Base-by-base conservation (phyloP, 2,888 invertebrate genomes). In the Synanthedon tipuliformis region DNA sequence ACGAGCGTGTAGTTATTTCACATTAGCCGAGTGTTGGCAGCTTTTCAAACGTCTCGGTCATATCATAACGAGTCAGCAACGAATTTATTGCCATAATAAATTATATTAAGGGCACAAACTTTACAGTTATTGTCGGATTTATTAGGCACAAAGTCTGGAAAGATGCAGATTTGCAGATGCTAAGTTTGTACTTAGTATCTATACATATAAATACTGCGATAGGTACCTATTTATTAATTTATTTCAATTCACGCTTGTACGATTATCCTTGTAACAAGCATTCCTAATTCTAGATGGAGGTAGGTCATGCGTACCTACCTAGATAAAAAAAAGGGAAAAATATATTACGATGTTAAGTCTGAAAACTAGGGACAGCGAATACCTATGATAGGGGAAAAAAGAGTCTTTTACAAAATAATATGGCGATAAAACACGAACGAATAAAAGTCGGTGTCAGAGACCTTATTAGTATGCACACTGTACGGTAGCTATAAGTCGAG, bases 401-500 rank as follows among this genome's bases (percentile, higher is more conserved):
- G 13, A 11, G 15, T 45, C 5, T 1, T 45, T 45, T 45, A 45
- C 13, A 45, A 45, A 45, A 13, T 45, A 34, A 34, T 34, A 34
- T 34, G 34, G 45, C 45, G 45, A 45, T 13, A 45, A 45, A 45
- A 45, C 13, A 45, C 45, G 45, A 12, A 15, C 45, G 8, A 34
- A 34, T 34, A 34, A 34, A 34, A 34, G 34, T 34, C 59, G 59
- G 59, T 61, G 62, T 61, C 54, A 53, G 55, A 55, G 55, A 55
- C 52, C 34, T 57, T 55, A 78, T 86, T 84, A 79, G 81, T 84
- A 86, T 86, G 80, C 85, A 76, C 75, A 73, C 65, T 74, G 64
- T 69, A 70, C 63, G 53, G 67, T 65, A 63, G 69, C 67, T 56
- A 64, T 60, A 64, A 63, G 68, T 63, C 64, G 66, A 66, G 78